A percentile compares a stretch with the other conserved stretches of the same genome.
These are phyloP conservation scores for Scaptomyza pallida DNA, from an alignment of 1,140 invertebrate genomes.

Conservation along the genomic window DNA sequence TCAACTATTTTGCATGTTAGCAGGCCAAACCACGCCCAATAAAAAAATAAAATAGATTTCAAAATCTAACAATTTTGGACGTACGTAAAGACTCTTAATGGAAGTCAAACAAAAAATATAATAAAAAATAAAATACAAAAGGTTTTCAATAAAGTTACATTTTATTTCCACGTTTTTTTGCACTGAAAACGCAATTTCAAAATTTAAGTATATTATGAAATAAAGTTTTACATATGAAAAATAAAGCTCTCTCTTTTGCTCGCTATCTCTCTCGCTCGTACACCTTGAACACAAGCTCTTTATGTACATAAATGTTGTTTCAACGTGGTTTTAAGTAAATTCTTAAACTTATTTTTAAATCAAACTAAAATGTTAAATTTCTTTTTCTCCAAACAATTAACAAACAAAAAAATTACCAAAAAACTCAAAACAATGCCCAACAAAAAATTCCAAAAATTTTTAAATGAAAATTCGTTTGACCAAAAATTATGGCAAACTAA, in stretches of 20 bases:
- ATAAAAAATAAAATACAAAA: constrained; percentile 19
- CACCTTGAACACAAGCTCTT: constrained; percentile 76
- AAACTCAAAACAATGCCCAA: constrained; percentile 77
- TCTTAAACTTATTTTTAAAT: constrained; percentile 46
- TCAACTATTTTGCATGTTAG: constrained; percentile 84
- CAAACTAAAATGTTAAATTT: constrained; percentile 76
- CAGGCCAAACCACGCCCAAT: constrained; percentile 78
- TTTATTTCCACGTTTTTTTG: constrained; percentile 71
- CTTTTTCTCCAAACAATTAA: constrained; percentile 70
- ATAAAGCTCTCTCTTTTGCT: constrained; percentile 53
- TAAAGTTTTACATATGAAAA: constrained; percentile 18
- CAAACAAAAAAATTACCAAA: constrained; percentile 50
- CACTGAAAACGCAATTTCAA: constrained; percentile 58
- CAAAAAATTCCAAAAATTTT: constrained; percentile 36
- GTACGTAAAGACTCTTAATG: constrained; percentile 84
- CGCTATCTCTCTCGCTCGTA: constrained; percentile 59
- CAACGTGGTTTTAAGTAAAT: constrained; percentile 72
- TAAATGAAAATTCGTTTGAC: constrained; percentile 57
- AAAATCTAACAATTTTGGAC: constrained; percentile 66
- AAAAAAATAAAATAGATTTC: constrained; percentile 33
- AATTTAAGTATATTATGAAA: constrained; percentile 39
- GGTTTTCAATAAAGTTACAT: constrained; percentile 50
- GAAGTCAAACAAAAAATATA: constrained; percentile 66
- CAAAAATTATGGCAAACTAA: constrained; percentile 42
- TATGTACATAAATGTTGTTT: constrained; percentile 81